Percentiles rank a stretch among this genome's conserved stretches.
Evolutionary conservation across 2,888 invertebrate genomes (phyloP).

Genomic region (Autographa pulchrina): DNA sequence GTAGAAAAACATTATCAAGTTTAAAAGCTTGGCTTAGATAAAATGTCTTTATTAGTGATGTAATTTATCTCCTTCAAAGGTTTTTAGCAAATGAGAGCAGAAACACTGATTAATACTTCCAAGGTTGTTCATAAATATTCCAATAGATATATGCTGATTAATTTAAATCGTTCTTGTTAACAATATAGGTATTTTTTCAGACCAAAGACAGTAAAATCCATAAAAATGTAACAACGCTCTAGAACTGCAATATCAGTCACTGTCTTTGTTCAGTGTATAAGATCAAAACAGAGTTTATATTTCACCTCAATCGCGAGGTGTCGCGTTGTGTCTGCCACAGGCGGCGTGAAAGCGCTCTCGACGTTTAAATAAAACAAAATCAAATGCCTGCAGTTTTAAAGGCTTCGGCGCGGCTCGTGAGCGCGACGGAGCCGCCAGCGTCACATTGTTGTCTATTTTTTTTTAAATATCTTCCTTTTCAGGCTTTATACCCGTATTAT

Average conservation of each 20-base stretch:
- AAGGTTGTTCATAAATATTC: no score
- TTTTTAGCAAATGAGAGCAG: no score
- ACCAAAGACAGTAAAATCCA: background rate
- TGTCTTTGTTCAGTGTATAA: conserved; percentile 15
- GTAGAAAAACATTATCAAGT: no score
- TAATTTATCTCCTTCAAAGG: no score
- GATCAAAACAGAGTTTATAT: conserved; percentile 28
- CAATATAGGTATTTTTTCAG: background rate
- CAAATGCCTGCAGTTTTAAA: conserved; percentile 61
- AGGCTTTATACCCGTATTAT: conserved; percentile 14
- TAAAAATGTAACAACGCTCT: background rate
- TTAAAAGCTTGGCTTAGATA: no score
- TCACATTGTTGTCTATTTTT: conserved; percentile 48
- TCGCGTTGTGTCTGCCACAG: conserved; percentile 37
- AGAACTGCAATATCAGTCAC: background rate
- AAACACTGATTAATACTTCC: no score
- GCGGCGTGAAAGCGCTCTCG: conserved; percentile 55
- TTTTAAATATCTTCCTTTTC: conserved; percentile 37
- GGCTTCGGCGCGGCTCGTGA: conserved; percentile 43
- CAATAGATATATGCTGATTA: no score
- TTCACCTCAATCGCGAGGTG: conserved; percentile 25
- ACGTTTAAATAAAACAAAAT: conserved; percentile 66
- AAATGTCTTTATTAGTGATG: no score
- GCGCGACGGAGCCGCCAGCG: conserved; percentile 53
- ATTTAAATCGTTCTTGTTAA: background rate